Conservation (phyloP, 2,888 invertebrate species). For the Cephus pygmeus region DNA sequence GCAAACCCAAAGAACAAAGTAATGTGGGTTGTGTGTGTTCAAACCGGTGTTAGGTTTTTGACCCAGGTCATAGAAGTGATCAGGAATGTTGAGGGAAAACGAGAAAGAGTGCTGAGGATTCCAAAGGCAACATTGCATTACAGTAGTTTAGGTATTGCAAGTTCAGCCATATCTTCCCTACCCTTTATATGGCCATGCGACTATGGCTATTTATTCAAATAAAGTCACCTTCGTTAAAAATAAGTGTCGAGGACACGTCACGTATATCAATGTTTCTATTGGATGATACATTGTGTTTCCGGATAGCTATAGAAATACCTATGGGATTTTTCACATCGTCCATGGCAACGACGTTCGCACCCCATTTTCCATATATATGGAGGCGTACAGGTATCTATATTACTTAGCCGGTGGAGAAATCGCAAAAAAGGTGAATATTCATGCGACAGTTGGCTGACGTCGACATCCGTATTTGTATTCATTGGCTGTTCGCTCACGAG, state of each 20-base stretch:
- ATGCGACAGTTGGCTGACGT: conserved; percentile 14
- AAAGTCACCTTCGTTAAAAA: conserved; percentile 29
- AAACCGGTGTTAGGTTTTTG: no score
- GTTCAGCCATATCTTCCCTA: conserved; percentile 23
- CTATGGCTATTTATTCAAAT: conserved; percentile 29
- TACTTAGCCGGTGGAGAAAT: conserved; percentile 18
- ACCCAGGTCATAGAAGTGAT: not conserved
- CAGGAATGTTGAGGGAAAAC: not conserved
- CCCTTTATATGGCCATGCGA: not conserved
- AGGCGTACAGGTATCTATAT: not conserved
- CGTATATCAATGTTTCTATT: conserved; percentile 16
- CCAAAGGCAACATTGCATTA: not conserved
- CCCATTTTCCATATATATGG: not conserved
- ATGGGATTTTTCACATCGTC: conserved; percentile 7
- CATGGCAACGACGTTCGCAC: not conserved
- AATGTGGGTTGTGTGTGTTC: no score
- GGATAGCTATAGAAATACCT: conserved; percentile 6
- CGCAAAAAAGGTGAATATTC: conserved; percentile 18
- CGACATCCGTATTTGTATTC: not conserved
- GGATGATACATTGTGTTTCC: not conserved
- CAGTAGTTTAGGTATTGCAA: not conserved
- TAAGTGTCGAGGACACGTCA: conserved; percentile 26
- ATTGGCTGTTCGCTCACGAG: not conserved
- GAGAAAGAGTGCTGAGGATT: not conserved
- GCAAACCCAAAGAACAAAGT: no score